These are phyloP conservation scores for Urocyon cinereoargenteus DNA, from an alignment of 2,797 vertebrate species.

Conservation along the genomic window DNA sequence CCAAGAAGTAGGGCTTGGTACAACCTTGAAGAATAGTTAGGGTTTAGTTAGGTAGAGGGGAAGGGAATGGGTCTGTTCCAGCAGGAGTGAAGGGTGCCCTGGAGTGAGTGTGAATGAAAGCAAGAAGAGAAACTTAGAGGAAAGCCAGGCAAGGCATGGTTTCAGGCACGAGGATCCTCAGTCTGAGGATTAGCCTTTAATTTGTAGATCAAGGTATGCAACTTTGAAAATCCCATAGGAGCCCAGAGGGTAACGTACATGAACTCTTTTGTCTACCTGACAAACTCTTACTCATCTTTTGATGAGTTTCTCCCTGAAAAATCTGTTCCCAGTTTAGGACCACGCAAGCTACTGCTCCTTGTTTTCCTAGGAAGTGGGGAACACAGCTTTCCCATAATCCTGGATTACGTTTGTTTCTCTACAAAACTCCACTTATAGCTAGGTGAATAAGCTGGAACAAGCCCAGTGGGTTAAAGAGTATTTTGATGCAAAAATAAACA, in stretches of 20 bases:
- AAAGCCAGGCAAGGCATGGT: neutral
- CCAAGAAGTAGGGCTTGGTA: neutral
- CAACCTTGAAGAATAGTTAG: neutral
- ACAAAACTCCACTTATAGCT: neutral
- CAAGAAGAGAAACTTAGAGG: neutral
- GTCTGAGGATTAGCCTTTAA: neutral
- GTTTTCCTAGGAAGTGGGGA: neutral
- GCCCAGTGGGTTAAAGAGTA: neutral
- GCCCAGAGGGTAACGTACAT: neutral
- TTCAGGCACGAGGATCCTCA: neutral
- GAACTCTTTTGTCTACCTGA: neutral
- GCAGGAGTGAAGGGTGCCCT: neutral
- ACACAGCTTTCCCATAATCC: neutral
- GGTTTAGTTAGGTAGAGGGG: neutral
- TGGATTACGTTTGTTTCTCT: neutral
- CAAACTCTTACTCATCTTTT: neutral
- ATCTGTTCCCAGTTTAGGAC: neutral
- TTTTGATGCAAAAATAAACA: constrained; percentile 1
- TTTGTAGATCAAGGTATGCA: neutral
- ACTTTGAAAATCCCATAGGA: neutral
- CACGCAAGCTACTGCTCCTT: neutral
- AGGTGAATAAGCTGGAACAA: neutral
- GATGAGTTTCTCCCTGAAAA: neutral
- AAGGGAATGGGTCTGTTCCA: neutral
- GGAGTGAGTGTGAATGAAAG: neutral